Percentiles rank a stretch among this genome's conserved stretches.
phyloP scores from a whole-genome alignment of 2,797 vertebrate species.

The Sebastes trivittatus region DNA sequence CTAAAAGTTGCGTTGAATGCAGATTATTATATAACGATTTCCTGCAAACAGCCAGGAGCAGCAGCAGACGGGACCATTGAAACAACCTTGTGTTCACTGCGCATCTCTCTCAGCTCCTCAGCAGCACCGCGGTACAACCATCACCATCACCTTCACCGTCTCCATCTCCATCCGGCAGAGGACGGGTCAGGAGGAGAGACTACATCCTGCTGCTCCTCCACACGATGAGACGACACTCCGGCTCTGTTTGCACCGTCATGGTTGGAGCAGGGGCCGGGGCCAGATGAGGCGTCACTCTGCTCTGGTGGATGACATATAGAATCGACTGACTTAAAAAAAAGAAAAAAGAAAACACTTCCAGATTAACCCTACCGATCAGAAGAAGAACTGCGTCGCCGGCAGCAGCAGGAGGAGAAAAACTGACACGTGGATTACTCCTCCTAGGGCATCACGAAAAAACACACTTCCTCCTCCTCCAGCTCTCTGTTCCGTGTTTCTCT shows the following conservation, averaged over 20 bases:
- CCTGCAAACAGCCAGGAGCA: slow-evolving; percentile 12
- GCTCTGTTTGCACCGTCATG: slow-evolving; percentile 54
- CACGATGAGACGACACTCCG: background rate
- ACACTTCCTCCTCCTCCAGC: slow-evolving; percentile 20
- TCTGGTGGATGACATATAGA: background rate
- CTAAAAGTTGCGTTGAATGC: slow-evolving; percentile 32
- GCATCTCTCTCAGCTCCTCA: slow-evolving; percentile 28
- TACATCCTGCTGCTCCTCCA: slow-evolving; percentile 19
- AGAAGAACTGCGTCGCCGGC: slow-evolving; percentile 74
- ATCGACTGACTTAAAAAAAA: background rate
- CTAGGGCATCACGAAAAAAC: slow-evolving; percentile 60
- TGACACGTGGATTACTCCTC: slow-evolving; percentile 87
- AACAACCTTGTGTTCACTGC: slow-evolving; percentile 18
- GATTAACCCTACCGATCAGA: slow-evolving; percentile 66
- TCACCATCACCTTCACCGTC: too few relatives aligned
- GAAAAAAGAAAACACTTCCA: slow-evolving; percentile 75
- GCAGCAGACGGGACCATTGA: background rate
- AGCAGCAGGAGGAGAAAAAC: slow-evolving; percentile 66
- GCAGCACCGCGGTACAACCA: background rate
- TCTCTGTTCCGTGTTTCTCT: background rate
- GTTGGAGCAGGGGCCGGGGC: background rate
- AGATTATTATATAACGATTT: slow-evolving; percentile 40
- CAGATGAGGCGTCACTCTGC: slow-evolving; percentile 1
- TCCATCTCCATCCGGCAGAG: slow-evolving; percentile 17
- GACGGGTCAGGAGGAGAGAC: slow-evolving; percentile 13